Evolutionary conservation across 1,140 invertebrate species (phyloP).

Genomic region (Euura lappo): DNA sequence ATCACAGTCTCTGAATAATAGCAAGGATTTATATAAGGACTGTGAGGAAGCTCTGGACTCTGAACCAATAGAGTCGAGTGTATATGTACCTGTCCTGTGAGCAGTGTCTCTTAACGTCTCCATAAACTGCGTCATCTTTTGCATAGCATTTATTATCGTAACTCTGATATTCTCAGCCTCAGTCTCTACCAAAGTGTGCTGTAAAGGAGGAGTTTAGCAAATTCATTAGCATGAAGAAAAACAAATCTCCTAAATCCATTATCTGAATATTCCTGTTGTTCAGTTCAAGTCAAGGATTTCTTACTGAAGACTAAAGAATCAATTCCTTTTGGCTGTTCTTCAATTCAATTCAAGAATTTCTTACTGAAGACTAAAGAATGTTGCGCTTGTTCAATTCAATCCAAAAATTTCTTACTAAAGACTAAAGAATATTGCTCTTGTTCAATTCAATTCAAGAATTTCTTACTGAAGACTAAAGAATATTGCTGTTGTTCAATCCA

Average conservation of each 20-base stretch:
- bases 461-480: too few relatives aligned
- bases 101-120: conserved; percentile 67
- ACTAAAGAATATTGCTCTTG: too few relatives aligned
- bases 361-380: too few relatives aligned
- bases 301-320: too few relatives aligned
- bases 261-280: too few relatives aligned
- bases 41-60: background rate
- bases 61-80: conserved; percentile 19
- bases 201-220: conserved; percentile 28
- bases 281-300: too few relatives aligned
- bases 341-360: too few relatives aligned
- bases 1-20: conserved; percentile 50
- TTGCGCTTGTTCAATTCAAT: too few relatives aligned
- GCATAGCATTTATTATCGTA: conserved; percentile 60
- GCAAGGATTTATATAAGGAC: conserved; percentile 1
- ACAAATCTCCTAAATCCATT: background rate
- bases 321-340: too few relatives aligned
- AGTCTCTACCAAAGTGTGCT: conserved; percentile 65
- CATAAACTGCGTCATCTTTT: conserved; percentile 65
- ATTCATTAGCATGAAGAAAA: background rate
- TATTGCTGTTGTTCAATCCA: too few relatives aligned
- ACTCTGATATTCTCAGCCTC: conserved; percentile 66
- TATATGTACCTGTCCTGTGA: conserved; percentile 55
- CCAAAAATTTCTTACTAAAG: too few relatives aligned
- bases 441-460: too few relatives aligned